Evolutionary conservation across 2,888 invertebrate genomes (phyloP).

Genomic region (Drosophila prostipennis): DNA sequence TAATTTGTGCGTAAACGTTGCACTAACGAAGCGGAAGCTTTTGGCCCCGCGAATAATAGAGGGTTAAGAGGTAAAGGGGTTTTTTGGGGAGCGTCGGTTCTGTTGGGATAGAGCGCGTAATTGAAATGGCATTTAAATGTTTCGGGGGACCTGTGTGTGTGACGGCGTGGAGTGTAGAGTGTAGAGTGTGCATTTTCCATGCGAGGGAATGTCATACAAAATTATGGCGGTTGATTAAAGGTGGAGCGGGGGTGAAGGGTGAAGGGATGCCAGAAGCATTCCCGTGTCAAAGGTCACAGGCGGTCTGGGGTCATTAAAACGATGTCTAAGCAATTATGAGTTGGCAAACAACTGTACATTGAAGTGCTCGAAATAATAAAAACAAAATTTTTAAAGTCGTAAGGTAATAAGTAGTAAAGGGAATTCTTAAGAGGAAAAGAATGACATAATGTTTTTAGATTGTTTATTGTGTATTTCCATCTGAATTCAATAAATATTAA

Average conservation of each 20-base stretch:
- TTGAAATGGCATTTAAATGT: slow-evolving; percentile 74
- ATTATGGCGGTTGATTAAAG: slow-evolving; percentile 40
- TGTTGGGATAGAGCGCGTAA: slow-evolving; percentile 50
- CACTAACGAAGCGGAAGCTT: slow-evolving; percentile 70
- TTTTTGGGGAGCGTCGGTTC: slow-evolving; percentile 1
- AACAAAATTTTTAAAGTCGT: neutral
- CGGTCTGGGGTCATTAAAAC: neutral
- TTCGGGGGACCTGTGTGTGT: slow-evolving; percentile 33
- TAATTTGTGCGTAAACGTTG: slow-evolving; percentile 75
- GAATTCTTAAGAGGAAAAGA: no score
- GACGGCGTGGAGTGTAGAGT: slow-evolving; percentile 5
- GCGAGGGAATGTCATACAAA: slow-evolving; percentile 51
- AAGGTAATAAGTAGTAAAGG: neutral
- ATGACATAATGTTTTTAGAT: no score
- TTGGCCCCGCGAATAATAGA: slow-evolving; percentile 17
- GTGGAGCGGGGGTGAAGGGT: neutral
- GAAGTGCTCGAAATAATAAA: neutral
- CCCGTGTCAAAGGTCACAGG: slow-evolving; percentile 7
- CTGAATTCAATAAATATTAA: no score
- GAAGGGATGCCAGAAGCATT: no score
- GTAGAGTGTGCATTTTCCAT: slow-evolving; percentile 28
- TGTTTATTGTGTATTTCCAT: no score
- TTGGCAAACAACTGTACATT: neutral
- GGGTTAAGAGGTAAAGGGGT: slow-evolving; percentile 17
- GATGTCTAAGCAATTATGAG: neutral